Conservation (phyloP, 2,888 invertebrate genomes). For the Diloba caeruleocephala region DNA sequence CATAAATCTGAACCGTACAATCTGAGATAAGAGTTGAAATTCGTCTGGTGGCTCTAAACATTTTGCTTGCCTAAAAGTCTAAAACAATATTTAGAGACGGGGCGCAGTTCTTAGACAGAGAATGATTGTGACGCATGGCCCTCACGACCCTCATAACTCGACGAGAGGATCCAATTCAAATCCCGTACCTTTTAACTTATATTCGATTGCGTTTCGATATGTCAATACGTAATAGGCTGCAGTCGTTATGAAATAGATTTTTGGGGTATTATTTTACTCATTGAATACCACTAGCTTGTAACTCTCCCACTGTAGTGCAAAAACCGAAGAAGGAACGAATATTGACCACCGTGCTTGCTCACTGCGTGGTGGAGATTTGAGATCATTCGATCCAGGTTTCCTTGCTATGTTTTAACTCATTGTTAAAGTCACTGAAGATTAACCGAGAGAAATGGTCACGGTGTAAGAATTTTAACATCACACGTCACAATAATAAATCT, state of each 20-base stretch:
- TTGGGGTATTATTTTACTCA: too few species aligned
- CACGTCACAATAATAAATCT: too few species aligned
- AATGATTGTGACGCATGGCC: constrained; percentile 74
- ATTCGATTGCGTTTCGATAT: constrained; percentile 59
- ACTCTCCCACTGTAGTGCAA: too few species aligned
- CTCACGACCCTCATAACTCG: constrained; percentile 67
- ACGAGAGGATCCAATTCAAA: constrained; percentile 62
- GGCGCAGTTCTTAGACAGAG: constrained; percentile 69
- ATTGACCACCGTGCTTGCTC: too few species aligned
- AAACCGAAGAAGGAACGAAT: too few species aligned
- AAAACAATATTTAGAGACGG: constrained; percentile 72
- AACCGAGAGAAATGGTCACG: too few species aligned
- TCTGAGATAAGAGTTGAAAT: constrained; percentile 35
- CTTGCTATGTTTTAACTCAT: too few species aligned
- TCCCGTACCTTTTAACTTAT: constrained; percentile 61
- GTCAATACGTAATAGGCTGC: constrained; percentile 47
- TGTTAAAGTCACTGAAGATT: too few species aligned
- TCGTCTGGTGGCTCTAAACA: constrained; percentile 32
- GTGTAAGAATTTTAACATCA: too few species aligned
- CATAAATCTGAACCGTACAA: constrained; percentile 26
- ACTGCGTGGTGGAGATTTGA: too few species aligned
- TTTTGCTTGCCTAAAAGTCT: constrained; percentile 58
- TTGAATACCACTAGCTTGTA: too few species aligned
- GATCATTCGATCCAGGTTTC: too few species aligned
- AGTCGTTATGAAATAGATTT: constrained; percentile 47